phyloP scores from a whole-genome alignment of 2,888 invertebrate species.

The Druceiella hillmani region DNA sequence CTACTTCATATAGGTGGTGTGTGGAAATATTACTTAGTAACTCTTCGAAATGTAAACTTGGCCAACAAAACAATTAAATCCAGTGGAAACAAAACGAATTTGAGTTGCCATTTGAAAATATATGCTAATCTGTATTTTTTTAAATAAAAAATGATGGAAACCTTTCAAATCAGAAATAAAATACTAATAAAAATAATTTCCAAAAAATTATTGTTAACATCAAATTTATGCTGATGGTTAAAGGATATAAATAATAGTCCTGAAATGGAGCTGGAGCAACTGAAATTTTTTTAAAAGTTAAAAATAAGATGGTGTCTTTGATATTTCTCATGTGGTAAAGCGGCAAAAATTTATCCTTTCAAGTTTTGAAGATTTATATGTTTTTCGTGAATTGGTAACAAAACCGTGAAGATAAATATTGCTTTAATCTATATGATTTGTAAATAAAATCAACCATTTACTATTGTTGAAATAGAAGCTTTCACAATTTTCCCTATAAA shows the following conservation, averaged over 20 bases:
- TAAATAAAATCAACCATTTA: slow-evolving; percentile 25
- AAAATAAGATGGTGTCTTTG: slow-evolving; percentile 9
- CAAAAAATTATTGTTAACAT: neutral
- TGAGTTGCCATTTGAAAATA: slow-evolving; percentile 19
- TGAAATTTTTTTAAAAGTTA: slow-evolving; percentile 6
- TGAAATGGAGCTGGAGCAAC: slow-evolving; percentile 3
- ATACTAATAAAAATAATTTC: neutral
- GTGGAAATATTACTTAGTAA: slow-evolving; percentile 17
- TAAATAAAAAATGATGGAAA: slow-evolving; percentile 3
- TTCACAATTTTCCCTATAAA: slow-evolving; percentile 22
- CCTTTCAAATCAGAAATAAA: neutral
- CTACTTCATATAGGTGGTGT: slow-evolving; percentile 16
- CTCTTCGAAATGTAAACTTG: slow-evolving; percentile 16
- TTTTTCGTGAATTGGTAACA: slow-evolving; percentile 20
- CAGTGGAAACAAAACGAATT: slow-evolving; percentile 22
- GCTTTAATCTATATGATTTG: slow-evolving; percentile 23
- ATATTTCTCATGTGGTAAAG: slow-evolving; percentile 9
- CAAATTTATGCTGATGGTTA: slow-evolving; percentile 1
- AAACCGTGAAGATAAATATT: slow-evolving; percentile 21
- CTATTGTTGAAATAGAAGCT: slow-evolving; percentile 18
- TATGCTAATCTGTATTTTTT: neutral
- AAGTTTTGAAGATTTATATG: too few relatives aligned
- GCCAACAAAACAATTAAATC: slow-evolving; percentile 13
- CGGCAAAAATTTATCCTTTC: too few relatives aligned
- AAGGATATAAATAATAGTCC: slow-evolving; percentile 2